phyloP scores from a whole-genome alignment of 2,113 vertebrate species.

The Anolis carolinensis region DNA sequence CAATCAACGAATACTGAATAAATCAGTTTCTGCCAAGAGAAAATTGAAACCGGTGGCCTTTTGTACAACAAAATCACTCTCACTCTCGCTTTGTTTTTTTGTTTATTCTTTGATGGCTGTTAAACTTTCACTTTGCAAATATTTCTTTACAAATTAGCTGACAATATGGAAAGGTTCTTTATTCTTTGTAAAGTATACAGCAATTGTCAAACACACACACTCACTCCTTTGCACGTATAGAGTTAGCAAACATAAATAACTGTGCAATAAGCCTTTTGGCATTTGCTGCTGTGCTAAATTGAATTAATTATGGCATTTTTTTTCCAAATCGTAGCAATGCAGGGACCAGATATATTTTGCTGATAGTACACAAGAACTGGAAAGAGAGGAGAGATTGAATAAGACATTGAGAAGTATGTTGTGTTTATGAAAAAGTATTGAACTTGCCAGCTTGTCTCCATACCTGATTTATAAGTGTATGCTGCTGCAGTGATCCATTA shows the following conservation, averaged over 20 bases:
- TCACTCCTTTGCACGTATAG: constrained; percentile 8
- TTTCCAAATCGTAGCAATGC: constrained; percentile 37
- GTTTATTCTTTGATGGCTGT: constrained; percentile 20
- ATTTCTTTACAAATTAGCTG: constrained; percentile 41
- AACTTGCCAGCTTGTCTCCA: background rate
- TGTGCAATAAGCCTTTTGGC: constrained; percentile 23
- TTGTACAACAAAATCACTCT: constrained; percentile 21
- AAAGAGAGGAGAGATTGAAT: constrained; percentile 10
- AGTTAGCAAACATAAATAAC: constrained; percentile 54
- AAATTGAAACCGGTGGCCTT: constrained; percentile 35
- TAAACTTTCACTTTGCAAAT: constrained; percentile 23
- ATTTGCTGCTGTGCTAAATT: constrained; percentile 35
- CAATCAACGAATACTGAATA: constrained; percentile 25
- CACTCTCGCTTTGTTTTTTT: background rate
- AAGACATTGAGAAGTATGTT: background rate
- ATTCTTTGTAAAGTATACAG: constrained; percentile 40
- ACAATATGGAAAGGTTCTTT: constrained; percentile 33
- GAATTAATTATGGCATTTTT: constrained; percentile 44
- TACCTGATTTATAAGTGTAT: background rate
- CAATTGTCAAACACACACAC: constrained; percentile 24
- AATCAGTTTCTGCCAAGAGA: constrained; percentile 31
- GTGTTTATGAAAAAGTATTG: constrained; percentile 19
- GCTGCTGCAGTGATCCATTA: background rate
- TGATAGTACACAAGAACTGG: constrained; percentile 18
- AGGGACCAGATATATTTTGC: constrained; percentile 41